Evolutionary conservation across 2,888 invertebrate species (phyloP), one percentile per base, ranked within the genome.

Genomic region (Rutpela maculata): DNA sequence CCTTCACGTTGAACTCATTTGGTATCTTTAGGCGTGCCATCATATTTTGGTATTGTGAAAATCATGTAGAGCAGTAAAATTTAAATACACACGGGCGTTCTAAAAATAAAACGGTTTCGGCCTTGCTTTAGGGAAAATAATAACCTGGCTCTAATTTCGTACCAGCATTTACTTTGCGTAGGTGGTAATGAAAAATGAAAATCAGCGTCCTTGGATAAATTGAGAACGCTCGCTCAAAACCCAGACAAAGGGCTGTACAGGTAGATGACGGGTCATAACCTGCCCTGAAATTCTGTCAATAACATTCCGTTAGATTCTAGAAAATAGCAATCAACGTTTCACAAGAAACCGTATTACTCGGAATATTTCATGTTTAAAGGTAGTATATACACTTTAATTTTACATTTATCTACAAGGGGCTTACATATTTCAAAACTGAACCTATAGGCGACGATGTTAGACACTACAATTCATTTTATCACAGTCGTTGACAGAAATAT

Each of bases 71-170:
- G 35, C 17, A 35, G 62, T 63, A 7, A 35, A 26, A 63, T 35
- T 17, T 31, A 63, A 63, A 63, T 43, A 43, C 19, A 38, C 38
- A 38, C 65, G 19, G n/a, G 38, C 17, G 10, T 12, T 12, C 65
- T 38, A 31, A 65, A 65, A 65, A 65, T 65, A 65, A 43, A 12
- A 11, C 1, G 65, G 38, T 50, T 18, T 38, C 43, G 65, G 19
- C 65, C 65, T 65, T 65, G 43, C 43, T 43, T 19, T 17, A 7
- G 22, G 43, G 15, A 38, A 43, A 31, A 22, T 65, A 65, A 65
- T 43, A 65, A 38, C 65, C 10, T 7, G 19, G 57, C 67, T 76
- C 65, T 65, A 65, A 65, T 65, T 43, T 22, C 15, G 43, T 43
- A 19, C 19, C 15, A 15, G 60, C 11, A 22, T 7, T 60, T 22